Percentiles rank a stretch among this genome's conserved stretches.
phyloP scores from a whole-genome alignment of 2,113 vertebrate genomes.

The Dipodomys ordii region DNA sequence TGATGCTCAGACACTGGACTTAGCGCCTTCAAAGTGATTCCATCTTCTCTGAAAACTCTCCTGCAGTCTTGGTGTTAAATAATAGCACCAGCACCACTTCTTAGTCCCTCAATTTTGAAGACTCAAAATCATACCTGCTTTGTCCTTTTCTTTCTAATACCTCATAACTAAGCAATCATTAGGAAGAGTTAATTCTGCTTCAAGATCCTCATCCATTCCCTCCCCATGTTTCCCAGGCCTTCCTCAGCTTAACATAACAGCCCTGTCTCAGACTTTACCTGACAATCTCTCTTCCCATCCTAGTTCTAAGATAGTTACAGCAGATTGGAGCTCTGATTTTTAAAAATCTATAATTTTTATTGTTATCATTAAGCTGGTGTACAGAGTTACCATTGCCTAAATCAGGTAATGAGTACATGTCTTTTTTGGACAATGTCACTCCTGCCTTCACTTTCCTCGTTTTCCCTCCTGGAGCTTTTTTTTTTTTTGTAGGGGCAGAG shows the following conservation, averaged over 20 bases:
- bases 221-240: background rate
- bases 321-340: background rate
- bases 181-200: background rate
- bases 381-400: too few species aligned
- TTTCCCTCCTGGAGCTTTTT: too few species aligned
- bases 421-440: too few species aligned
- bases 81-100: too few species aligned
- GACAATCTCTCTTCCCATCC: background rate
- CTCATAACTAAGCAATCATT: background rate
- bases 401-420: too few species aligned
- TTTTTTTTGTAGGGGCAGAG: background rate
- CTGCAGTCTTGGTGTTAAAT: background rate
- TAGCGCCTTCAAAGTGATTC: background rate
- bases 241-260: background rate
- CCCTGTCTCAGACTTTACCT: background rate
- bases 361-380: too few species aligned
- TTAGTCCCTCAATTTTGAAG: background rate
- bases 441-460: too few species aligned
- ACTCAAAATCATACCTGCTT: background rate
- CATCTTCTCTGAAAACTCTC: background rate
- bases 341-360: too few species aligned
- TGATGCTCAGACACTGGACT: background rate
- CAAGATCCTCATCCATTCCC: background rate
- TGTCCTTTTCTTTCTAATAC: background rate
- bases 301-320: background rate